Evolutionary conservation across 2,113 vertebrate species (phyloP).

Genomic region (Grus americana): DNA sequence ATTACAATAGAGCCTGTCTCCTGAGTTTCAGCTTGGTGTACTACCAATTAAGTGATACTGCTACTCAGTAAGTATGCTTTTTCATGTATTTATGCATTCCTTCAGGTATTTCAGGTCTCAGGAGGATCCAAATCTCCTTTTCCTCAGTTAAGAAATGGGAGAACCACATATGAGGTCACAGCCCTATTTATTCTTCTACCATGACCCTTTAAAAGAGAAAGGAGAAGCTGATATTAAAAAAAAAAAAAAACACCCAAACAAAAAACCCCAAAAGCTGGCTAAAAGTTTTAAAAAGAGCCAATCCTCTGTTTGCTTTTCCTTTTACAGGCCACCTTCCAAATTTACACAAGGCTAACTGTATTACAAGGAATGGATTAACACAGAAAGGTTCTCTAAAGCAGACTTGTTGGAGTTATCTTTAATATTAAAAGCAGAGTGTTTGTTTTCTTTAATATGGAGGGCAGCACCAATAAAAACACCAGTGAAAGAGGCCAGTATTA

Average conservation of each 20-base stretch:
- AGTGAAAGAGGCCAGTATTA: conserved; percentile 50
- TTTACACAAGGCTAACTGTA: conserved; percentile 29
- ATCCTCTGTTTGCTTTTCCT: conserved; percentile 26
- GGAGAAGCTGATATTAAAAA: neutral
- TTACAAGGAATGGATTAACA: conserved; percentile 56
- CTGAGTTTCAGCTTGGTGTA: neutral
- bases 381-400: conserved; percentile 41
- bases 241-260: neutral
- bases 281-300: neutral
- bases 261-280: neutral
- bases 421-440: conserved; percentile 63
- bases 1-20: neutral
- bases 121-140: neutral
- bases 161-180: neutral
- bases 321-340: conserved; percentile 36
- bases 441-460: conserved; percentile 60
- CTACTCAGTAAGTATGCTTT: neutral
- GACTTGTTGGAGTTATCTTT: conserved; percentile 58
- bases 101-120: neutral
- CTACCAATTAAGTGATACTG: neutral
- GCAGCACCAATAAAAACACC: conserved; percentile 61
- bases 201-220: neutral
- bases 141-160: neutral
- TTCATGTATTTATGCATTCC: neutral
- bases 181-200: neutral